Conservation (phyloP, 2,888 invertebrate species). For the Nesidiocoris tenuis region DNA sequence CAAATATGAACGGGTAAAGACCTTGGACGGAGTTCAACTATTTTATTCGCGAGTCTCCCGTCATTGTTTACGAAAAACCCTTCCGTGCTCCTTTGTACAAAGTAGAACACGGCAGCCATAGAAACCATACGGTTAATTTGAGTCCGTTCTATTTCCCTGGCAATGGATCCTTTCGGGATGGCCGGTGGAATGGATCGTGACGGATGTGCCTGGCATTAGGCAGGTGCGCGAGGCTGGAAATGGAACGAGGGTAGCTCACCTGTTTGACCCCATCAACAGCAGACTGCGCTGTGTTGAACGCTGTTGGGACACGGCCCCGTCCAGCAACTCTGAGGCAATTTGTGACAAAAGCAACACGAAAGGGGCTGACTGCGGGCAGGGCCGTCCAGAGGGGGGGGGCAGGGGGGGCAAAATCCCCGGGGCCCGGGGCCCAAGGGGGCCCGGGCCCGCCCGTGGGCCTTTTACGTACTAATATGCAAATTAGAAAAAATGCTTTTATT, state of each 20-base stretch:
- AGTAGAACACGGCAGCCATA: too few species aligned
- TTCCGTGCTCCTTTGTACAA: background rate
- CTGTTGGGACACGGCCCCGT: background rate
- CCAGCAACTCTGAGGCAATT: background rate
- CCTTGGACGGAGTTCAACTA: background rate
- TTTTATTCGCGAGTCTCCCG: background rate
- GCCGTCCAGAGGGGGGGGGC: too few species aligned
- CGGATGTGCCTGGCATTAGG: background rate
- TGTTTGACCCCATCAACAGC: conserved; percentile 19
- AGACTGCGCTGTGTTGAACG: background rate
- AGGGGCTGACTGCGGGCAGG: too few species aligned
- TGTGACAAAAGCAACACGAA: background rate
- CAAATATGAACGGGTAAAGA: background rate
- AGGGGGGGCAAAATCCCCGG: too few species aligned
- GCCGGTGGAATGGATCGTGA: background rate
- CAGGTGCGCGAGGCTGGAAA: background rate
- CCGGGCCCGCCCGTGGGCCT: too few species aligned
- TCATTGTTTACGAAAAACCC: background rate
- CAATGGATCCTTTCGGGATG: background rate
- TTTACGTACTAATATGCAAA: too few species aligned
- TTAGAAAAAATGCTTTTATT: too few species aligned
- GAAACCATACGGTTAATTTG: too few species aligned
- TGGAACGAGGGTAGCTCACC: conserved; percentile 9
- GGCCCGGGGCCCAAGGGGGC: too few species aligned
- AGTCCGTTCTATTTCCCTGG: too few species aligned